phyloP scores from a whole-genome alignment of 2,113 vertebrate species.

The Alaudala cheleensis region DNA sequence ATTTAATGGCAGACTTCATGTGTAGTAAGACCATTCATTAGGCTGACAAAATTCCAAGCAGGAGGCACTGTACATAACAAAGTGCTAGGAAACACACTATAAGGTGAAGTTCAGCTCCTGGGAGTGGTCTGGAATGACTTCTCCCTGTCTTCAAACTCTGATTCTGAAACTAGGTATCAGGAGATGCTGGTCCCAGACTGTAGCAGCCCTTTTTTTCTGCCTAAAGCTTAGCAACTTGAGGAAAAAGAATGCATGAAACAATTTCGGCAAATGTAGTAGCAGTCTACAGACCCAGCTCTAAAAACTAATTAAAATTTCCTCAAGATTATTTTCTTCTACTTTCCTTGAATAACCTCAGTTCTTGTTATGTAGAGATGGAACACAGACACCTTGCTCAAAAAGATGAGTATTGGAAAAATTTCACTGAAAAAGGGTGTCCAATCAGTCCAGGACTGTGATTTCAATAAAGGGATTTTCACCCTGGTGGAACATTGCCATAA shows the following conservation, averaged over 20 bases:
- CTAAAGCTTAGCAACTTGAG: not conserved
- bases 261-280: not conserved
- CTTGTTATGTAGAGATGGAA: not conserved
- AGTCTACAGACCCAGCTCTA: rapidly evolving
- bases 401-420: not conserved
- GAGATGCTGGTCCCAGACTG: not conserved
- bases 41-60: not conserved
- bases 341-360: not conserved
- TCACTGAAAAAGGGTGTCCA: rapidly evolving
- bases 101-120: not conserved
- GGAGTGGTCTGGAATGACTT: not conserved
- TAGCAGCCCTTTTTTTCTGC: not conserved
- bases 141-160: not conserved
- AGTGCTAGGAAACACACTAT: not conserved
- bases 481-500: not conserved
- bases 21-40: not conserved
- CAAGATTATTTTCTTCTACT: not conserved
- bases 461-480: not conserved
- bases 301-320: not conserved
- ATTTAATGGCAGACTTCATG: not conserved
- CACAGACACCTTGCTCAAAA: not conserved
- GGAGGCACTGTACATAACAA: not conserved
- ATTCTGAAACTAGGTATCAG: not conserved
- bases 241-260: rapidly evolving
- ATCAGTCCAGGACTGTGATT: not conserved